Evolutionary conservation across 2,113 vertebrate genomes (phyloP).

Genomic region (Paramisgurnus dabryanus): DNA sequence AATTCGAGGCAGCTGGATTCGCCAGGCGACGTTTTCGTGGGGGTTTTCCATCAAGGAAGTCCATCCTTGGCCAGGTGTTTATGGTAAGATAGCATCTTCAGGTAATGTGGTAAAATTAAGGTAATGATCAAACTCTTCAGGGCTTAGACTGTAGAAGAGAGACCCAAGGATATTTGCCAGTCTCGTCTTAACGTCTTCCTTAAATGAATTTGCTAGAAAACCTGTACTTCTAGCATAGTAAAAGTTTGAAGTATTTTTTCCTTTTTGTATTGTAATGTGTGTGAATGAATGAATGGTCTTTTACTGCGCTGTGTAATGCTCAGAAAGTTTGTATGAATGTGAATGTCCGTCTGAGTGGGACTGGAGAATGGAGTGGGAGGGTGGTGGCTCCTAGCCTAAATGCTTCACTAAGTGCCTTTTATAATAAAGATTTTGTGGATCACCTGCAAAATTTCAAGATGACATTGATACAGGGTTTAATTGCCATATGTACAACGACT

Average conservation of each 20-base stretch:
- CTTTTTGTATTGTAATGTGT: slow-evolving; percentile 21
- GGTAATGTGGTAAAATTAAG: slow-evolving; percentile 47
- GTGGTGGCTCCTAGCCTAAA: background rate
- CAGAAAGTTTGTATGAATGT: background rate
- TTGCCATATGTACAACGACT: background rate
- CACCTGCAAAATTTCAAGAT: background rate
- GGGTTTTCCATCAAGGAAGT: slow-evolving; percentile 43
- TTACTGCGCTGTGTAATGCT: background rate
- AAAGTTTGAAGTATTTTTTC: background rate
- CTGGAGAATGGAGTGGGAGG: background rate
- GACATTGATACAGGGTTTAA: background rate
- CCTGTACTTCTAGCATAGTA: background rate
- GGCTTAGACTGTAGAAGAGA: background rate
- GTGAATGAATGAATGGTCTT: slow-evolving; percentile 20
- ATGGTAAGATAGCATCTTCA: slow-evolving; percentile 53
- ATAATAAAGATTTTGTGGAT: background rate
- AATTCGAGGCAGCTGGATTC: slow-evolving; percentile 43
- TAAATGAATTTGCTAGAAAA: background rate
- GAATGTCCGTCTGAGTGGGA: background rate
- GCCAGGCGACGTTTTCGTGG: slow-evolving; percentile 41
- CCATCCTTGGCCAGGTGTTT: slow-evolving; percentile 51
- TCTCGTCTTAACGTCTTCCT: too few species aligned
- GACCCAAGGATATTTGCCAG: too few species aligned
- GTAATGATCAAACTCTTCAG: background rate
- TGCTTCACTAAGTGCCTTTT: slow-evolving; percentile 21